These are phyloP conservation scores for Drosophila fuyamai DNA, from an alignment of 1,140 invertebrate genomes.

Conservation along the genomic window DNA sequence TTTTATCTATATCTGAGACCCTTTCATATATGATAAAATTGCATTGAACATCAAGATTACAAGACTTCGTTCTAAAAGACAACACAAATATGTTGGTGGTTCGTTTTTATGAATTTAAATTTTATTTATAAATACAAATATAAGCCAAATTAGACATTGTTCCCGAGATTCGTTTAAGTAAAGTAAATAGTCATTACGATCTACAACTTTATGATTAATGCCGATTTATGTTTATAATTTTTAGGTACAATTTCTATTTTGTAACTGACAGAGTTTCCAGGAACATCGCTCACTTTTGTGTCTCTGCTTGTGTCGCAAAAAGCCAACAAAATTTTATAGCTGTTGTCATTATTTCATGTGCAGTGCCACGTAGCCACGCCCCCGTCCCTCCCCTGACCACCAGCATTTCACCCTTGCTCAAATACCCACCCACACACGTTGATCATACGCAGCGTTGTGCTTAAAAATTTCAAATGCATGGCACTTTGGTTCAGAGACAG, in stretches of 20 bases:
- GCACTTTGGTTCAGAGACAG: constrained; percentile 53
- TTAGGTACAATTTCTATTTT: neutral
- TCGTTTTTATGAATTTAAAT: no score
- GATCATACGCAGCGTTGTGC: constrained; percentile 66
- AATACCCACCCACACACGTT: constrained; percentile 35
- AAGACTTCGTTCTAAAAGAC: no score
- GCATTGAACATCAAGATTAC: no score
- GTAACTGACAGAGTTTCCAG: constrained; percentile 3
- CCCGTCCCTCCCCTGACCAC: constrained; percentile 1
- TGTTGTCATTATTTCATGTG: constrained; percentile 65
- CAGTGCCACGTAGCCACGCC: constrained; percentile 47
- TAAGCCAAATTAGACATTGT: no score
- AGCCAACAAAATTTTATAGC: constrained; percentile 67
- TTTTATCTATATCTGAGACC: no score
- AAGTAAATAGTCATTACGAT: no score
- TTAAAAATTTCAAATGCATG: constrained; percentile 67
- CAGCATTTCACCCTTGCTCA: constrained; percentile 4
- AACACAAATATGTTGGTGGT: no score
- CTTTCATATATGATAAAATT: no score
- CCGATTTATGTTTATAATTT: neutral
- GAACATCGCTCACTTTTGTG: constrained; percentile 23
- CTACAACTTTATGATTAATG: no score
- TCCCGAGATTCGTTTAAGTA: no score
- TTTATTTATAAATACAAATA: no score
- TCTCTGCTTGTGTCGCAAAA: constrained; percentile 54